Evolutionary conservation across 2,888 invertebrate genomes (phyloP), one percentile per base, ranked within the genome.

Genomic region (Amphipoea oculea): DNA sequence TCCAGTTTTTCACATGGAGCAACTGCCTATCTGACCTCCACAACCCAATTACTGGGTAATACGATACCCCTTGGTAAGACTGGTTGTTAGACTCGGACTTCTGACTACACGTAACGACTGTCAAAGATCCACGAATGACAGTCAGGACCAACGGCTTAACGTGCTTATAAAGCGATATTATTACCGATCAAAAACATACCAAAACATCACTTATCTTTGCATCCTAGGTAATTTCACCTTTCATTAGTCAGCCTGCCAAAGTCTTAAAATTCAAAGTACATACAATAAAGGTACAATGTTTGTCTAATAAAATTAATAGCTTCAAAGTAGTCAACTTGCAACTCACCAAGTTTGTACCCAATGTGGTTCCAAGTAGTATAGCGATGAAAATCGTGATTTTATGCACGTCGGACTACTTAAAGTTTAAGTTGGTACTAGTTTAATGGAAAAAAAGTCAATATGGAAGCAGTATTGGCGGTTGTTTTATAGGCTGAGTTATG

Each of bases 371-470:
- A 48, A 74, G 40, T 57, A 14, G 5, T 48, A 40, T 42, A 42
- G 12, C 42, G 63, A 51, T 78, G 17, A 65, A 65, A 78, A 45
- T 65, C 68, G 14, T 60, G 51, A 70, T 70, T 83, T 76, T 70
- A 60, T 66, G 60, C 54, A 67, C 69, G 45, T 40, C 14, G 2
- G n/a, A n/a, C n/a, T n/a, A n/a, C n/a, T 40, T 70, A 60, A 45
- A 65, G 23, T 82, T 81, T 17, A 63, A 63, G 42, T 65, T 78
- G 29, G 36, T 40, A 66, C 23, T 0, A 77, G 69, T 66, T 78
- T 66, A 83, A 66, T 62, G 23, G 9, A 68, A 73, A 68, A 51
- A 54, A 84, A 71, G 23, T 83, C 4, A 29, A 65, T 23, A 48
- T 11, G 20, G n/a, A 20, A 51, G 62, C 40, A 51, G 14, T 73